A percentile compares a stretch with the other conserved stretches of the same genome.
Conservation (phyloP, 2,797 vertebrate genomes). For the Xenops minutus region DNA sequence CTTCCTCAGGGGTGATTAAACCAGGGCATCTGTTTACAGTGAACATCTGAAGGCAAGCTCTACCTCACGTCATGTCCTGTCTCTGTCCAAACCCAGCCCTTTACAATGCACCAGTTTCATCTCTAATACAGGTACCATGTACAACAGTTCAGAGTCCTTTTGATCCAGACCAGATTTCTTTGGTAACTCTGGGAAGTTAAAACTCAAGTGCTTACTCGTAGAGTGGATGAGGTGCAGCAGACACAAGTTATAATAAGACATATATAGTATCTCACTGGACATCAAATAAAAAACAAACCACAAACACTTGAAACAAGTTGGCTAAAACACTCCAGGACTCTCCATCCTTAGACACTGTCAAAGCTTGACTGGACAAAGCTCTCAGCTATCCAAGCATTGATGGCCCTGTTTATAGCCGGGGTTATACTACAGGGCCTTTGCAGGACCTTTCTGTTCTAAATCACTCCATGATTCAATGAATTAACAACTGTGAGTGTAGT, state of each 20-base stretch:
- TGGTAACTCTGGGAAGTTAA: not conserved
- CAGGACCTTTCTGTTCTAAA: not conserved
- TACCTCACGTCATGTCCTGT: not conserved
- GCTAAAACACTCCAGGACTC: not conserved
- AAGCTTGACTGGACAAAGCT: not conserved
- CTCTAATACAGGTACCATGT: not conserved
- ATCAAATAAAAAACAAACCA: not conserved
- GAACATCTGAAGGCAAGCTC: not conserved
- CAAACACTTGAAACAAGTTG: not conserved
- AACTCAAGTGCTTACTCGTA: not conserved
- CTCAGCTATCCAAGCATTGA: not conserved
- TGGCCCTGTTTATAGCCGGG: not conserved
- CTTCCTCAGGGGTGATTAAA: not conserved
- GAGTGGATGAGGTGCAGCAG: not conserved
- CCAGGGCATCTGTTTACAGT: not conserved
- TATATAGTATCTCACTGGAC: not conserved
- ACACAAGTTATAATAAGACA: rapidly evolving
- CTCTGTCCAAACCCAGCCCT: not conserved
- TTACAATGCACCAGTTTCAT: not conserved
- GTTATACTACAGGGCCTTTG: not conserved
- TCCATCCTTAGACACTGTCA: not conserved
- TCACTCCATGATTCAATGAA: not conserved
- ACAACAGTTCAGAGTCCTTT: not conserved
- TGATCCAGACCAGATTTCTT: not conserved
- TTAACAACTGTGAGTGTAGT: not conserved